Percentiles rank a stretch among this genome's conserved stretches.
phyloP scores from a whole-genome alignment of 92 coral and sea anemone species.

The Pocillopora grandis region DNA sequence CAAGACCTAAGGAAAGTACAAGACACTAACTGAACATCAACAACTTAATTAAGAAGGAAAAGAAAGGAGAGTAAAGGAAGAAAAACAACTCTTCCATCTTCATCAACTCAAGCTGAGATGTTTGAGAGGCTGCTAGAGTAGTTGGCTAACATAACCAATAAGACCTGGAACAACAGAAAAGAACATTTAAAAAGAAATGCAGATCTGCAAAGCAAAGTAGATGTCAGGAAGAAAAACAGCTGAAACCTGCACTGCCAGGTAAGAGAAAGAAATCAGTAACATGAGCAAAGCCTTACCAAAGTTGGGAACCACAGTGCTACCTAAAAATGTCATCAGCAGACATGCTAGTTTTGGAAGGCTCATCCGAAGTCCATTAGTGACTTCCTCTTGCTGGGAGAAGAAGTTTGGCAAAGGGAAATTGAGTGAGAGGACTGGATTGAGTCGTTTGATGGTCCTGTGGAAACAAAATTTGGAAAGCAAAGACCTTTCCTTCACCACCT shows the following conservation, averaged over 20 bases:
- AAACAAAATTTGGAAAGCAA: slow-evolving; percentile 28
- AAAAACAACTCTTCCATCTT: slow-evolving; percentile 11
- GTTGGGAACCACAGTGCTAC: slow-evolving; percentile 32
- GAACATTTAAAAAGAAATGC: slow-evolving; percentile 55
- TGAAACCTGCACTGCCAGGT: neutral
- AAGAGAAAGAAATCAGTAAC: slow-evolving; percentile 51
- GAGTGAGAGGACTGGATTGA: slow-evolving; percentile 38
- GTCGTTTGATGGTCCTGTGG: slow-evolving; percentile 66
- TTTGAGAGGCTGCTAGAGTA: slow-evolving; percentile 55
- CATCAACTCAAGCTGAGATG: slow-evolving; percentile 54
- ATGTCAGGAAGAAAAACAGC: neutral
- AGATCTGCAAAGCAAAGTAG: slow-evolving; percentile 49
- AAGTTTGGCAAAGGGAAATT: slow-evolving; percentile 60
- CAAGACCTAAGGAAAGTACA: slow-evolving; percentile 26
- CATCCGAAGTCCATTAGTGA: slow-evolving; percentile 52
- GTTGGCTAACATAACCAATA: slow-evolving; percentile 41
- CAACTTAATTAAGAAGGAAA: slow-evolving; percentile 30
- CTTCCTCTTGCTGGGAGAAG: slow-evolving; percentile 51
- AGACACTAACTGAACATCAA: slow-evolving; percentile 28
- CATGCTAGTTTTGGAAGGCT: slow-evolving; percentile 60
- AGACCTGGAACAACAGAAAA: slow-evolving; percentile 53
- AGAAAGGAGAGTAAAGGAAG: neutral
- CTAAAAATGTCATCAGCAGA: slow-evolving; percentile 25
- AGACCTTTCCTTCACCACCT: slow-evolving; percentile 51
- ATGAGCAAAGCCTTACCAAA: slow-evolving; percentile 48